Evolutionary conservation across 2,888 invertebrate species (phyloP).

Genomic region (Stictocephala bisonia): DNA sequence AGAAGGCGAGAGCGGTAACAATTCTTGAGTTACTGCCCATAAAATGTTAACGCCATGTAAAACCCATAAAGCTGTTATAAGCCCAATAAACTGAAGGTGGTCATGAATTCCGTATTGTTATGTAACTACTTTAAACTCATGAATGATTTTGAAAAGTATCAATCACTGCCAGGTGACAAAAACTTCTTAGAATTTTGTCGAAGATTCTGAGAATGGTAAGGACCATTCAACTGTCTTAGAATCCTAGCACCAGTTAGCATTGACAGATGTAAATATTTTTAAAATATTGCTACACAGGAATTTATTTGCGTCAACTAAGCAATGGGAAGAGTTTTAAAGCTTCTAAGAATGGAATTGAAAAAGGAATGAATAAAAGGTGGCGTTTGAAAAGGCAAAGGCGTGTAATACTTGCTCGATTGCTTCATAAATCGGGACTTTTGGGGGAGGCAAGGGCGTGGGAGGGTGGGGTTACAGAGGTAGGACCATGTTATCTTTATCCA

Average conservation of each 20-base stretch:
- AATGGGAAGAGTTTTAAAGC: no score
- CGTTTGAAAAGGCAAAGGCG: no score
- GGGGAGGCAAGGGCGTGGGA: background rate
- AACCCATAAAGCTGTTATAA: conserved; percentile 20
- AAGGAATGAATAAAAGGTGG: no score
- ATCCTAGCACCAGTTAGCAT: no score
- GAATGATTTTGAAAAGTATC: background rate
- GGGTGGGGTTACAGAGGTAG: background rate
- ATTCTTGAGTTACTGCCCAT: conserved; percentile 17
- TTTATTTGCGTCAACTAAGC: no score
- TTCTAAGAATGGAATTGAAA: no score
- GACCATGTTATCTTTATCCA: background rate
- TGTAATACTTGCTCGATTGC: background rate
- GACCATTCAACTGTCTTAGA: no score
- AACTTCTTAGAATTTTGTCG: no score
- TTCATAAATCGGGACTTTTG: background rate
- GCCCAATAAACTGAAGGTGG: conserved; percentile 24
- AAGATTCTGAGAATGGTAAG: no score
- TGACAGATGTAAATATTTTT: no score
- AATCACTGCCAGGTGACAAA: background rate
- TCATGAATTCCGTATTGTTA: conserved; percentile 8
- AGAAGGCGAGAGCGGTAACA: background rate
- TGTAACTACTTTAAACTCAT: background rate
- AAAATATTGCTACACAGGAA: no score
- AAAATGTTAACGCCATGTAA: conserved; percentile 17